Conservation (phyloP, 2,113 vertebrate species). For the Gymnogyps californianus region DNA sequence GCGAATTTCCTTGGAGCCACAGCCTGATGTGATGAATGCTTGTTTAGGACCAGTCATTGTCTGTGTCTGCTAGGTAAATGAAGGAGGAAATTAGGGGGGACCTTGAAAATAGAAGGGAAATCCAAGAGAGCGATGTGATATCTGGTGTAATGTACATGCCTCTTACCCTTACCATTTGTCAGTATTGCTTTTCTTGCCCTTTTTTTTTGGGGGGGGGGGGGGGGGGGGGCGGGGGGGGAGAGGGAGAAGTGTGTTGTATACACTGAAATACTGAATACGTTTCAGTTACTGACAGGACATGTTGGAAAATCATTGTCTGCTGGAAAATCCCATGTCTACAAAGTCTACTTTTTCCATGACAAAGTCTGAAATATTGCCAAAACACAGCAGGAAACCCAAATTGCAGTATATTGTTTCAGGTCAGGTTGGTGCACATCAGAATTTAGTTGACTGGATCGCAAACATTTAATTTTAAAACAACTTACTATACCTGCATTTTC, state of each 20-base stretch:
- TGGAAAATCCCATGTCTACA: neutral
- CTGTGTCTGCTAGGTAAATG: neutral
- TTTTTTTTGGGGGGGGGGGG: fast-evolving
- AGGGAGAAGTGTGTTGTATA: neutral
- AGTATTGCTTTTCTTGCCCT: neutral
- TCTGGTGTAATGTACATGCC: neutral
- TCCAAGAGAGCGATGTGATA: neutral
- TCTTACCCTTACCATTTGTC: neutral
- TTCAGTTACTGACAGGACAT: neutral
- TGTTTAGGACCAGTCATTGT: neutral
- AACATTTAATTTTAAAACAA: constrained; percentile 6
- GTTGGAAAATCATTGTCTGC: neutral
- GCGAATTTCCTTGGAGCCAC: neutral
- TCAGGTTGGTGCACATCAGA: neutral
- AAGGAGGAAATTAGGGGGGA: neutral
- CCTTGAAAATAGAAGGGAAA: neutral
- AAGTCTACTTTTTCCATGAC: neutral
- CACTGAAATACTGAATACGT: neutral
- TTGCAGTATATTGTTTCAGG: neutral
- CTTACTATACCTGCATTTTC: neutral
- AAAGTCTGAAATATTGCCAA: neutral
- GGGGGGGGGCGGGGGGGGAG: fast-evolving
- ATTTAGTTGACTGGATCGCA: neutral
- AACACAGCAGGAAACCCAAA: neutral
- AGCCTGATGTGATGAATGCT: neutral